phyloP scores from a whole-genome alignment of 2,888 invertebrate species.

The Octonoba sinensis region DNA sequence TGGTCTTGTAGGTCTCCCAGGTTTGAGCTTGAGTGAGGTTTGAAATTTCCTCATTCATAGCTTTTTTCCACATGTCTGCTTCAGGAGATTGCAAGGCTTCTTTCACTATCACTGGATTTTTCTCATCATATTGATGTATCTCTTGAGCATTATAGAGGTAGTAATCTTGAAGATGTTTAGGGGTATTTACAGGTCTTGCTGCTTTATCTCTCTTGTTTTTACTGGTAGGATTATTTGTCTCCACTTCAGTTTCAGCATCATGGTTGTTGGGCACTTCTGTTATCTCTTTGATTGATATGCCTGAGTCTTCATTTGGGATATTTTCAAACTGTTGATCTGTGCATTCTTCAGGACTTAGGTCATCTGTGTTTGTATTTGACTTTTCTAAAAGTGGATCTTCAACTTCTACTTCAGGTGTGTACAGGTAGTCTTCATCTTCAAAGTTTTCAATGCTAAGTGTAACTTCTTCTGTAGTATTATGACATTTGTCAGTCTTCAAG shows the following conservation, averaged over 20 bases:
- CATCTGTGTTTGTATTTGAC: neutral
- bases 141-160: conserved; percentile 3
- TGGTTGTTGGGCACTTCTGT: neutral
- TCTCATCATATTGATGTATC: neutral
- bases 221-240: neutral
- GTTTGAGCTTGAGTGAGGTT: conserved; percentile 5
- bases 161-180: conserved; percentile 1
- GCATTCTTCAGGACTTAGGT: neutral
- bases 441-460: neutral
- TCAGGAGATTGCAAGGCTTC: conserved; percentile 16
- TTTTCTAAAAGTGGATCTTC: neutral
- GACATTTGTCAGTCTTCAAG: neutral
- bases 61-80: conserved; percentile 17
- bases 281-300: neutral
- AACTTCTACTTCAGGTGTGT: neutral
- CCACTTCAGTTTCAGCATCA: neutral
- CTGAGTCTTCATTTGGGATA: too few relatives aligned
- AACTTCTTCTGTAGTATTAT: neutral
- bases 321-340: neutral
- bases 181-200: neutral
- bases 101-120: conserved; percentile 20
- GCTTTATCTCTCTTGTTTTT: neutral
- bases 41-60: conserved; percentile 28
- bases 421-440: conserved; percentile 6
- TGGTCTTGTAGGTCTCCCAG: conserved; percentile 22